Evolutionary conservation across 35 echinoderm and acorn worm species (phyloP).

Genomic region (Lytechinus variegatus): DNA sequence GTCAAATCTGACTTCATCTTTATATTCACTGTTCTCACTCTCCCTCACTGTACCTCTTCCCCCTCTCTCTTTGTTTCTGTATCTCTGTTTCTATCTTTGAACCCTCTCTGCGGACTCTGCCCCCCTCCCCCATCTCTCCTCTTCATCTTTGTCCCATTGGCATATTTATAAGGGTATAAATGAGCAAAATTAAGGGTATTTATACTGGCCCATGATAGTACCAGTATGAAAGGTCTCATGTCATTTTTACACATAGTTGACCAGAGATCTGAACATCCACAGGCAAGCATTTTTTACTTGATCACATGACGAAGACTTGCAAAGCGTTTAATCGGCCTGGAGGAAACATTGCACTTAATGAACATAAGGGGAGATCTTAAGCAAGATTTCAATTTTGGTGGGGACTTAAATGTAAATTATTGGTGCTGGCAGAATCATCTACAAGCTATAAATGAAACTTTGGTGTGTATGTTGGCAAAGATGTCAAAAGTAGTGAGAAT

Average conservation of each 20-base stretch:
- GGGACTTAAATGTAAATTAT: neutral
- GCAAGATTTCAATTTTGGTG: neutral
- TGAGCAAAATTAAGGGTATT: too few relatives aligned
- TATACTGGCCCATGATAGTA: neutral
- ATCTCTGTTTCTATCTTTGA: too few relatives aligned
- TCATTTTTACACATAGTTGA: neutral
- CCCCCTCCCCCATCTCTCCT: too few relatives aligned
- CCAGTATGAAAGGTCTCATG: neutral
- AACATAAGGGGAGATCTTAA: neutral
- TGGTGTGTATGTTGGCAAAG: neutral
- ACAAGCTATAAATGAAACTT: neutral
- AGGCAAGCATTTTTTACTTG: neutral
- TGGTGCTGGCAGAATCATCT: neutral
- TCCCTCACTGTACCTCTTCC: too few relatives aligned
- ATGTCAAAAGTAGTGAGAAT: neutral
- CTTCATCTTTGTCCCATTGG: too few relatives aligned
- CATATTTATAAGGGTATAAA: too few relatives aligned
- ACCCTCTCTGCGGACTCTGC: too few relatives aligned
- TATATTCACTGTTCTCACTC: too few relatives aligned
- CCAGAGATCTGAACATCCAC: neutral
- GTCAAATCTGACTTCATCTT: too few relatives aligned
- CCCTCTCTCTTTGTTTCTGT: too few relatives aligned
- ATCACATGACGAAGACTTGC: neutral
- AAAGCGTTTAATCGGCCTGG: neutral
- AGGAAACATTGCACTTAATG: neutral